Evolutionary conservation across 2,888 invertebrate species (phyloP).

Genomic region (Sarcophaga subvicina): DNA sequence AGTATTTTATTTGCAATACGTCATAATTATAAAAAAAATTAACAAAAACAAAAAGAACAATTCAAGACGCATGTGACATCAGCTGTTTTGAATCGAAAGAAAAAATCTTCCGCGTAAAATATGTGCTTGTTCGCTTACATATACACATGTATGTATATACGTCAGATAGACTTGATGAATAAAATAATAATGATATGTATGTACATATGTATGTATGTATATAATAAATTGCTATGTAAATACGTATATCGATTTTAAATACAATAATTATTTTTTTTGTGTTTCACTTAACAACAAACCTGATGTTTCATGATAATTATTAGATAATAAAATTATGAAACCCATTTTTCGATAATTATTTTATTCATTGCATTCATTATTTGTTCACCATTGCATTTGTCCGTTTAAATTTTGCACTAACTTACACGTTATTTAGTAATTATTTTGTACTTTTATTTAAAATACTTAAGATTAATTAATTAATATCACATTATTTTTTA

Average conservation of each 20-base stretch:
- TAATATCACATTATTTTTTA: conserved; percentile 12
- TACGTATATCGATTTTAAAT: not conserved
- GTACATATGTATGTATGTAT: not conserved
- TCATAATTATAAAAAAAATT: not conserved
- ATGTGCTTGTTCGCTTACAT: not conserved
- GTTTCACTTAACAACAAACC: not conserved
- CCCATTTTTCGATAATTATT: not conserved
- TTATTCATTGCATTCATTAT: not conserved
- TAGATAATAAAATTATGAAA: conserved; percentile 51
- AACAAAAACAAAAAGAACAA: not conserved
- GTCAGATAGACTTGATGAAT: not conserved
- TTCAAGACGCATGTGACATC: conserved; percentile 32
- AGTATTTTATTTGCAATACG: not conserved
- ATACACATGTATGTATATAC: not conserved
- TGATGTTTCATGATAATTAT: not conserved
- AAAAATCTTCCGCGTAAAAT: not conserved
- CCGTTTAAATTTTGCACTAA: not conserved
- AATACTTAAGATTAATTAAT: conserved; percentile 11
- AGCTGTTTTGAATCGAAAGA: conserved; percentile 27
- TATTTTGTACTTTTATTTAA: conserved; percentile 14
- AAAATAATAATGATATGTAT: not conserved
- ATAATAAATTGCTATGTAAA: not conserved
- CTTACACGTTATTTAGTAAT: conserved; percentile 11
- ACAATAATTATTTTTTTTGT: not conserved
- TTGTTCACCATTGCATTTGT: conserved; percentile 39